phyloP scores from a whole-genome alignment of 2,888 invertebrate species.

The Cheilosia soror region DNA sequence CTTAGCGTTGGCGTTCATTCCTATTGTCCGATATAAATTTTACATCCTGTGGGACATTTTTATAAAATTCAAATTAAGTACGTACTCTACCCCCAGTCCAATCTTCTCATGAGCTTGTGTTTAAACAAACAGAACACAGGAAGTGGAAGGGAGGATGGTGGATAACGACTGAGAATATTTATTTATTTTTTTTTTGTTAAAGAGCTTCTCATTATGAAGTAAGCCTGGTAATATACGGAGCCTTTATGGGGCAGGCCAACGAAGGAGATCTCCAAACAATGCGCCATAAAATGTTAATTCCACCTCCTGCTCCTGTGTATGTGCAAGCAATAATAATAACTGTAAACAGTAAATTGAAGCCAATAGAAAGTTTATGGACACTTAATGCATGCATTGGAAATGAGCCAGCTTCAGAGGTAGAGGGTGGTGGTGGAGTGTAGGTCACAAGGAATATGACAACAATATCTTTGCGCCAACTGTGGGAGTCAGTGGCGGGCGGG shows the following conservation, averaged over 20 bases:
- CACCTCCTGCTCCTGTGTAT: slow-evolving; percentile 15
- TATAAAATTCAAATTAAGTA: slow-evolving; percentile 65
- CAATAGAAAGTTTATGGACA: slow-evolving; percentile 75
- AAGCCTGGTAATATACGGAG: slow-evolving; percentile 56
- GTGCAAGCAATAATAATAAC: slow-evolving; percentile 64
- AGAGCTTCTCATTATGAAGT: slow-evolving; percentile 70
- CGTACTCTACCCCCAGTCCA: background rate
- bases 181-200: slow-evolving; percentile 21
- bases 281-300: slow-evolving; percentile 70
- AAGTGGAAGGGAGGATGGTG: background rate
- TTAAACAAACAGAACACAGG: slow-evolving; percentile 23
- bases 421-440: slow-evolving; percentile 1
- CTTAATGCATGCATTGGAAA: slow-evolving; percentile 67
- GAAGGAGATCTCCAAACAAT: slow-evolving; percentile 54
- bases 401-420: slow-evolving; percentile 18
- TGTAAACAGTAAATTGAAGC: slow-evolving; percentile 70
- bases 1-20: slow-evolving; percentile 5
- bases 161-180: background rate
- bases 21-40: slow-evolving; percentile 43
- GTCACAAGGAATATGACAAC: slow-evolving; percentile 43
- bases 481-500: background rate
- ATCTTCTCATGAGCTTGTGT: background rate
- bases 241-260: slow-evolving; percentile 48
- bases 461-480: background rate
- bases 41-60: slow-evolving; percentile 48